phyloP scores from a whole-genome alignment of 1,140 invertebrate species.

The Brachionus plicatilis region DNA sequence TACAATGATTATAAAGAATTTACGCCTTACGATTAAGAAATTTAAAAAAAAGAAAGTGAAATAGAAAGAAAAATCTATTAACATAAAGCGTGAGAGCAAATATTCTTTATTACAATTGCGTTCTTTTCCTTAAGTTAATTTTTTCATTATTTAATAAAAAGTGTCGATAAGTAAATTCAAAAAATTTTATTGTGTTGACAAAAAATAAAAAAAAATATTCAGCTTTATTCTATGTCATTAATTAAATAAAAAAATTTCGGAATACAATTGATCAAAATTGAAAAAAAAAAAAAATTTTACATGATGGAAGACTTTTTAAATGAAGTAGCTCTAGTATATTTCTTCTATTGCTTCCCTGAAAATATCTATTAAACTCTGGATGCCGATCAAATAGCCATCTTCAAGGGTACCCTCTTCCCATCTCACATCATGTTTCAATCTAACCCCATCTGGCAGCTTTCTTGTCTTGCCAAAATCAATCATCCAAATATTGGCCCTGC shows the following conservation, averaged over 20 bases:
- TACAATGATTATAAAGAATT: too few relatives aligned
- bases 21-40: too few relatives aligned
- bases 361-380: conserved; percentile 86
- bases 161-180: neutral
- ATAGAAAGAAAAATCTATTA: too few relatives aligned
- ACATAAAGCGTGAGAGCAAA: too few relatives aligned
- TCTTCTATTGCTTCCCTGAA: conserved; percentile 42
- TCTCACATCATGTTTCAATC: conserved; percentile 71
- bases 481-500: conserved; percentile 74
- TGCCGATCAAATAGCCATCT: conserved; percentile 88
- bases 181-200: neutral
- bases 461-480: conserved; percentile 97
- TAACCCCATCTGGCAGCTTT: conserved; percentile 56
- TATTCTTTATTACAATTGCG: too few relatives aligned
- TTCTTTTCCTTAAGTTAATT: too few relatives aligned
- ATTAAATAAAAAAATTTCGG: neutral
- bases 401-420: conserved; percentile 97
- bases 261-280: neutral
- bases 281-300: neutral
- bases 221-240: neutral
- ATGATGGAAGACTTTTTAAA: neutral
- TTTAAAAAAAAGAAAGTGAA: too few relatives aligned
- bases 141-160: too few relatives aligned
- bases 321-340: neutral
- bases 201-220: neutral